Base-by-base conservation (phyloP, 2,888 invertebrate genomes). In the Papilio elwesi region DNA sequence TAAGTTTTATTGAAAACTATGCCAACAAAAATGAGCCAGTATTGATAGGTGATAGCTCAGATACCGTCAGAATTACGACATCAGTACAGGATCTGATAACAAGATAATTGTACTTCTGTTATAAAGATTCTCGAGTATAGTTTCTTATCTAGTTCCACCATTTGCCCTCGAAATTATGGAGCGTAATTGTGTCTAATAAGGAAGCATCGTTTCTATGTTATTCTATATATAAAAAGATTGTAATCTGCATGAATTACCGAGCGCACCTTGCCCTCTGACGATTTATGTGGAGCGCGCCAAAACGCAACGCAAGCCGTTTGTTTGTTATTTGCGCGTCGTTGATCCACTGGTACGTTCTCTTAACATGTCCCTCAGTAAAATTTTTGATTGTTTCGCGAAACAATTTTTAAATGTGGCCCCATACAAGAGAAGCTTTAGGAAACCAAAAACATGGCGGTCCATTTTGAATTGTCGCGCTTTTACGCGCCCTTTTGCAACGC, bases 311-410 rank as follows among this genome's bases (percentile, higher is more conserved):
- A 77, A 75, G 78, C 81, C 79, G 77, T 78, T 65, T 65, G 57
- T 47, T 73, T 59, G 38, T 59, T 59, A 90, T 86, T 90, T 79
- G 83, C 81, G 81, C 81, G 83, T 82, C 76, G 82, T 80, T 86
- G 78, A 77, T 85, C 78, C 84, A 83, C 87, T 84, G 81, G 84
- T 86, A 87, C 87, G 90, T 79, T 76, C 78, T 79, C 82, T 78
- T 81, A 87, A 83, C 79, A 93, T 92, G 93, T 90, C 92, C 76
- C 87, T 88, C 85, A 85, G 92, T 80, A 93, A 93, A 90, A 85
- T 90, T 83, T 84, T 93, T 89, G 90, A 90, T 80, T 92, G 83
- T 80, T 78, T 90, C 75, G 85, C 90, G 85, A 90, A 90, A 77
- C 86, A 90, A 82, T 80, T 93, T 74, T 77, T 90, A 74, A 90